Percentiles rank a stretch among this genome's conserved stretches.
phyloP scores from a whole-genome alignment of 2,888 invertebrate genomes.

The Acanthopleura granulata region DNA sequence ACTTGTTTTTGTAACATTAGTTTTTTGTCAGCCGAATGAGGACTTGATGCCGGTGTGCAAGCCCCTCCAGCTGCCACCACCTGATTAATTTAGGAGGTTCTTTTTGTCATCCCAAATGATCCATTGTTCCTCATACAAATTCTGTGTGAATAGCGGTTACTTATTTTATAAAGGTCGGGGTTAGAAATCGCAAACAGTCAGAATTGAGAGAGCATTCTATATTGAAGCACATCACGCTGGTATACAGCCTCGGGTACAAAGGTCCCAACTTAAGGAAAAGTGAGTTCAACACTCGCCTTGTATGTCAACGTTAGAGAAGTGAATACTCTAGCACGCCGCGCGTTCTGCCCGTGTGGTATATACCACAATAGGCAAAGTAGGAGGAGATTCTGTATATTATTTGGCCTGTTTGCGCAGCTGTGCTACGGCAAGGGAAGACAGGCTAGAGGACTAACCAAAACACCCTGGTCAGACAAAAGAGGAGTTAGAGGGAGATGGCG shows the following conservation, averaged over 20 bases:
- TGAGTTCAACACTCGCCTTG: constrained; percentile 8
- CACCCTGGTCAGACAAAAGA: not conserved
- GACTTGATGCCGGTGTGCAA: no score
- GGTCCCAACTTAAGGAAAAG: not conserved
- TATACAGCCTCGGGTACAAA: not conserved
- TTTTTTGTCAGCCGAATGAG: no score
- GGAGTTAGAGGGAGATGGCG: not conserved
- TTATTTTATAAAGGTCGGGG: not conserved
- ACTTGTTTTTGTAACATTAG: no score
- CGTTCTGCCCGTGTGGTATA: constrained; percentile 1
- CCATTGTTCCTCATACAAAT: no score
- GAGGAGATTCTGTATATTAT: constrained; percentile 15
- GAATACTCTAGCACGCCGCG: constrained; percentile 14
- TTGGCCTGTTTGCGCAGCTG: constrained; percentile 17
- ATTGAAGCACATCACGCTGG: not conserved
- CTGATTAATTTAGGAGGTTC: no score
- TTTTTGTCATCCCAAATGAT: no score
- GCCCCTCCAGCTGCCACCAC: no score
- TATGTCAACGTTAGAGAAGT: constrained; percentile 7
- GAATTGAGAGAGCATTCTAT: not conserved
- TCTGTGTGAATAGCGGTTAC: not conserved
- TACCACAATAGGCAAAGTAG: constrained; percentile 8
- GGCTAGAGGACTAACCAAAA: constrained; percentile 11
- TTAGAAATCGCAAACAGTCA: constrained; percentile 1
- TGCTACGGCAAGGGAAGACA: not conserved